These are phyloP conservation scores for Nephrotoma guestfalica DNA, from an alignment of 2,888 invertebrate species.

Conservation along the genomic window DNA sequence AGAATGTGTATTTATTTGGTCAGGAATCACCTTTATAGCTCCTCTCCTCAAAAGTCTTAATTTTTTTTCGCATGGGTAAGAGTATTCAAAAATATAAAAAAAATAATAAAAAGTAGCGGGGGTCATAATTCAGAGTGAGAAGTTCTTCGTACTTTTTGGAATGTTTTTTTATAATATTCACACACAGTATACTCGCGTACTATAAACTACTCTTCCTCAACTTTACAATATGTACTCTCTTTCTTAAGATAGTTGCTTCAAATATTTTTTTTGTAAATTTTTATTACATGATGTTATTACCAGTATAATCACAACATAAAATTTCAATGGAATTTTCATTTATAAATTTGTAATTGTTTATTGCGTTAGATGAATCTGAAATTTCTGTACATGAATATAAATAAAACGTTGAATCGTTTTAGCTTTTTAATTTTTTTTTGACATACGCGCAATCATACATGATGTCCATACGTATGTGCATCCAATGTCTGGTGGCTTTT, in stretches of 20 bases:
- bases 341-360: not conserved
- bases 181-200: not conserved
- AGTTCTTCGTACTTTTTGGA: not conserved
- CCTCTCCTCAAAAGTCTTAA: not conserved
- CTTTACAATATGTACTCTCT: not conserved
- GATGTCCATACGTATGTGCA: not conserved
- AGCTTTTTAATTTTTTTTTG: not conserved
- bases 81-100: not conserved
- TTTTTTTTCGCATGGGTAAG: not conserved
- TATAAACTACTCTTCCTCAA: not conserved
- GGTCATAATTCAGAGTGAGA: not conserved
- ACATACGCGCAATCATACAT: not conserved
- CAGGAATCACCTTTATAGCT: constrained; percentile 31
- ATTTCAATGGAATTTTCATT: not conserved
- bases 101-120: not conserved
- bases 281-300: not conserved
- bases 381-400: not conserved
- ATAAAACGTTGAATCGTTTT: not conserved
- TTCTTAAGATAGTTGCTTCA: not conserved
- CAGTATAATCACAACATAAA: not conserved
- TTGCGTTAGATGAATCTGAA: not conserved
- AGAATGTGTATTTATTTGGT: constrained; percentile 27
- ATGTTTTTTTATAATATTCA: not conserved
- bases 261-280: not conserved
- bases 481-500: not conserved